These are phyloP conservation scores for Panopea generosa DNA, from an alignment of 2,888 invertebrate genomes.

Conservation along the genomic window DNA sequence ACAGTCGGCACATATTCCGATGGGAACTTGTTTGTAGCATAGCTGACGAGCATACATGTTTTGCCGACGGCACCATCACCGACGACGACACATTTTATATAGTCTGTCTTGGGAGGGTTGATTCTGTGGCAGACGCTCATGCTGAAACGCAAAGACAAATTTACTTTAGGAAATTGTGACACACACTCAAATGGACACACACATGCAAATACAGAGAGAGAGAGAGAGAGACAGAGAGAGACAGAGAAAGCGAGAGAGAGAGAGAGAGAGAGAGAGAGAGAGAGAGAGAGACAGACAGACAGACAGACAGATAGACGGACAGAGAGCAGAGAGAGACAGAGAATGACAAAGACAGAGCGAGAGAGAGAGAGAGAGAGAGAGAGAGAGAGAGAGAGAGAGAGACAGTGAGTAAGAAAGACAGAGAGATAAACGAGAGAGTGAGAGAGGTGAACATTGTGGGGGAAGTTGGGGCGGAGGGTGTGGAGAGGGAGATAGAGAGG, in stretches of 20 bases:
- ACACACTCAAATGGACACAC: no score
- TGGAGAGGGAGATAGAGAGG: neutral
- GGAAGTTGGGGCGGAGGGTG: neutral
- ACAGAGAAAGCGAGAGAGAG: no score
- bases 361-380: no score
- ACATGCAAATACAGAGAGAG: no score
- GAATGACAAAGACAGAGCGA: no score
- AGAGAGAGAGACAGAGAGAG: no score
- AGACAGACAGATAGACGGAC: no score
- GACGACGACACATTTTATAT: conserved; percentile 80
- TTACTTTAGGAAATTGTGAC: no score
- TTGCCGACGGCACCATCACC: conserved; percentile 81
- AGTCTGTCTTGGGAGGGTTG: conserved; percentile 63
- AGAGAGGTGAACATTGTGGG: no score
- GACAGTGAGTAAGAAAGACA: neutral
- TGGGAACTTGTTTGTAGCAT: conserved; percentile 76
- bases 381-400: neutral
- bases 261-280: no score
- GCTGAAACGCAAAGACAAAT: conserved; percentile 13
- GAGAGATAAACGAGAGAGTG: neutral
- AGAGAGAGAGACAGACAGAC: no score
- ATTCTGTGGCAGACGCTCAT: conserved; percentile 51
- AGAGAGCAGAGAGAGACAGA: neutral
- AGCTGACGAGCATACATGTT: conserved; percentile 78
- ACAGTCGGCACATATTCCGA: conserved; percentile 79